Conservation (phyloP, 2,113 vertebrate species). For the Catharus minimus region DNA sequence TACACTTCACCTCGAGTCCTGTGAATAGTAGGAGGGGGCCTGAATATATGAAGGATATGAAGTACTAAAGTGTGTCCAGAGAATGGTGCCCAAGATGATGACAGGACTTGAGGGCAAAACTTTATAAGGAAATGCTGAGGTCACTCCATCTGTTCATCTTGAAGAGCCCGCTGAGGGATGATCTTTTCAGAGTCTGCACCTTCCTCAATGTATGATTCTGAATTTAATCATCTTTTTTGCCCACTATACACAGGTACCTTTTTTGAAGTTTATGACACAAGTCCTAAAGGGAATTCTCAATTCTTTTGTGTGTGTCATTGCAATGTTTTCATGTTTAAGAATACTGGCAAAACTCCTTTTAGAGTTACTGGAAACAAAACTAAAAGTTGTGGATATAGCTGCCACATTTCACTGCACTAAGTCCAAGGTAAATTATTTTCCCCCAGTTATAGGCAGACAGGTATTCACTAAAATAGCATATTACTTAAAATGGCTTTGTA, state of each 20-base stretch:
- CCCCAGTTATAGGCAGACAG: not conserved
- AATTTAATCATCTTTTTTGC: not conserved
- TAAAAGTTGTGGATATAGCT: not conserved
- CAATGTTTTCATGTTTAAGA: not conserved
- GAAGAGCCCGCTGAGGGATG: not conserved
- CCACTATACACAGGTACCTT: not conserved
- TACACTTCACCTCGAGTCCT: not conserved
- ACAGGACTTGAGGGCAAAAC: not conserved
- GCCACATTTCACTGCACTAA: not conserved
- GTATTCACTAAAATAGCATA: not conserved
- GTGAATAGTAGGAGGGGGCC: not conserved
- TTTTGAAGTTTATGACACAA: not conserved
- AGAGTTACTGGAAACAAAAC: not conserved
- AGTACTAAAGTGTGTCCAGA: not conserved
- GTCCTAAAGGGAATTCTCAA: not conserved
- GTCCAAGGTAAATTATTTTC: not conserved
- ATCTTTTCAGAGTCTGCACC: accelerated
- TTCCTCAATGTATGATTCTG: not conserved
- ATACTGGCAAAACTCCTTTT: not conserved
- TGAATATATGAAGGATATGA: not conserved
- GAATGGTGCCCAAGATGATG: accelerated
- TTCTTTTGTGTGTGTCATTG: not conserved
- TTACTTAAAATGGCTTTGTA: not conserved
- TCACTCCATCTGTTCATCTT: not conserved
- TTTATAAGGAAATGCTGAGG: not conserved